Evolutionary conservation across 1,140 invertebrate genomes (phyloP).

Genomic region (Chelonus insularis): DNA sequence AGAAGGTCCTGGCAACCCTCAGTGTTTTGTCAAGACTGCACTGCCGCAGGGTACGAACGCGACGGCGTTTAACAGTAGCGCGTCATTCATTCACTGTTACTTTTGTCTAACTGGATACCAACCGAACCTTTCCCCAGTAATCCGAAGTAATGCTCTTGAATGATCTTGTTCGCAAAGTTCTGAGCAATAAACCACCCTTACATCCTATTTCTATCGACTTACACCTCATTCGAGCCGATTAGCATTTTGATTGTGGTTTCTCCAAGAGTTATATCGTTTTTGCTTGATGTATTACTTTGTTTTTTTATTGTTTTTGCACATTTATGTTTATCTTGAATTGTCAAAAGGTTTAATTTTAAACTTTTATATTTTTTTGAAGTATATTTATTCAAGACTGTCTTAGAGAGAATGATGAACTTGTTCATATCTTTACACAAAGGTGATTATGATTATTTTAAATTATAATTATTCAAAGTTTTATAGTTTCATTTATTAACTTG

Average conservation of each 20-base stretch:
- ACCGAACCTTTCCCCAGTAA: constrained; percentile 47
- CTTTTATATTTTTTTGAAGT: too few species aligned
- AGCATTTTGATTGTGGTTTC: constrained; percentile 55
- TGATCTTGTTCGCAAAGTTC: constrained; percentile 39
- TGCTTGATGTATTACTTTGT: neutral
- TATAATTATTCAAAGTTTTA: too few species aligned
- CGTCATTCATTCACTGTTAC: constrained; percentile 30
- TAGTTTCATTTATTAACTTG: too few species aligned
- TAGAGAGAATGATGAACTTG: too few species aligned
- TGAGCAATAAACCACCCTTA: constrained; percentile 52
- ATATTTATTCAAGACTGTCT: too few species aligned
- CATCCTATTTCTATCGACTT: constrained; percentile 57
- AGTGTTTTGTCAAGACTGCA: constrained; percentile 59
- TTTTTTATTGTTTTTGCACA: constrained; percentile 10
- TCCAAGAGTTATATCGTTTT: constrained; percentile 4
- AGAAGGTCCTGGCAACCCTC: constrained; percentile 48
- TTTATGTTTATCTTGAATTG: neutral
- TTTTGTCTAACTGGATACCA: constrained; percentile 47
- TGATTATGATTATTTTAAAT: neutral
- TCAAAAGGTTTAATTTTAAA: too few species aligned
- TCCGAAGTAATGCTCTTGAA: constrained; percentile 57
- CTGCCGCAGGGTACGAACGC: constrained; percentile 28
- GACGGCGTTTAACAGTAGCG: neutral
- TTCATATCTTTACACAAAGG: too few species aligned
- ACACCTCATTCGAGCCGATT: constrained; percentile 52